Evolutionary conservation across 2,113 vertebrate genomes (phyloP), one percentile per base, ranked within the genome.

Genomic region (Nematolebias whitei): DNA sequence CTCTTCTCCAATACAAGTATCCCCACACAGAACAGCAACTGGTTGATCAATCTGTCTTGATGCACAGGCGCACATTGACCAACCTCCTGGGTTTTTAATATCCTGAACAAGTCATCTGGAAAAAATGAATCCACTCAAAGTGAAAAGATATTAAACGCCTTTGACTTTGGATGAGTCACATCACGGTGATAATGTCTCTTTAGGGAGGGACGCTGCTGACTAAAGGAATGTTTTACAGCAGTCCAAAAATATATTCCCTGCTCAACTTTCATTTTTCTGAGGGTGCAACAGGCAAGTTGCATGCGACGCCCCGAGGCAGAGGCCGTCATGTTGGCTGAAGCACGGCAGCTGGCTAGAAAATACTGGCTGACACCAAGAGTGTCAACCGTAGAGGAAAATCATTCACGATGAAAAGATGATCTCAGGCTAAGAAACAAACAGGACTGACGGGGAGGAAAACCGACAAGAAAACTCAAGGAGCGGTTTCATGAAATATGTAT

Each of bases 181-280:
- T 80, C 59, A 24, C 12, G 9, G 66, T 23, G 65, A 79, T 79
- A 76, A 74, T 56, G 57, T 71, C 45, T 71, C 71, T 63, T 80
- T 65, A 18, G 69, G 62, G 72, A 75, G 62, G 62, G 69, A 78
- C 86, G 60, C 68, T 52, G 68, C 78, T 82, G 64, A 63, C 69
- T 53, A 47, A 58, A 69, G 66, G 77, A 87, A 85, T 85, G 63
- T 80, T 87, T 75, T 64, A 80, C 86, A 79, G 54, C 56, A 16
- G 63, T 77, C 82, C 86, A 76, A 84, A 88, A 85, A 89, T 84
- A 80, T 50, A 81, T 80, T 65, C 56, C 29, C 67, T 43, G 76
- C 79, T 88, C 83, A 62, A 32, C 77, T 85, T 84, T 78, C 75
- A 62, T 85, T 83, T 79, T 77, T 79, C 54, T 68, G 69, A 78